Evolutionary conservation across 2,888 invertebrate species (phyloP).

Genomic region (Drosophila acutilabella): DNA sequence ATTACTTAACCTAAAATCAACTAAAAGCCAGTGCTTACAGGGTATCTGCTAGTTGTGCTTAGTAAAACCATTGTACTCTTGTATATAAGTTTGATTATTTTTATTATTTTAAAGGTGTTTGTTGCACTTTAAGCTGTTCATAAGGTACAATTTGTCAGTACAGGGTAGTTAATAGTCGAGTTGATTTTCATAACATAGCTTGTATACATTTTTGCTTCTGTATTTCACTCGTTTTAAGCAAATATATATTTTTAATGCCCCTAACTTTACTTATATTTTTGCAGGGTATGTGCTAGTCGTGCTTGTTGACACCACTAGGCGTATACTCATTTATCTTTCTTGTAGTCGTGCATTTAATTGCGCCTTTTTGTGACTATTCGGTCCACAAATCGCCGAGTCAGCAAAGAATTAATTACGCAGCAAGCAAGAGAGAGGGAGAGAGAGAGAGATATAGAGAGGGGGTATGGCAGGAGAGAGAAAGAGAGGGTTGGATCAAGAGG

Average conservation of each 20-base stretch:
- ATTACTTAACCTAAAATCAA: neutral
- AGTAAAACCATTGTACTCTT: no score
- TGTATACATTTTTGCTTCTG: no score
- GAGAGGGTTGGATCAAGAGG: neutral
- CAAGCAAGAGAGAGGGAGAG: slow-evolving; percentile 19
- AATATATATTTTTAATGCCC: no score
- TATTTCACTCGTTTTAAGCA: no score
- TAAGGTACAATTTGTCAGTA: neutral
- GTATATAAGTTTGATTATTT: no score
- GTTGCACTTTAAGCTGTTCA: neutral
- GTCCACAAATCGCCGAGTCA: slow-evolving; percentile 71
- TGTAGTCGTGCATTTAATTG: slow-evolving; percentile 59
- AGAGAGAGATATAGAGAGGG: neutral
- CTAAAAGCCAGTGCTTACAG: neutral
- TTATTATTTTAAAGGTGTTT: neutral
- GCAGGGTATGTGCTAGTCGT: slow-evolving; percentile 14
- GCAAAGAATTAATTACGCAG: slow-evolving; percentile 78
- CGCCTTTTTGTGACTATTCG: slow-evolving; percentile 46
- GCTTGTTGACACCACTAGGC: neutral
- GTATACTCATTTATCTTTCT: slow-evolving; percentile 30
- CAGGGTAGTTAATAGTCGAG: neutral
- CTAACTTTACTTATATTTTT: neutral
- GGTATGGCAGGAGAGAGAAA: neutral
- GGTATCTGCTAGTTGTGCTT: neutral
- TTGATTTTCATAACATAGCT: no score